phyloP scores from a whole-genome alignment of 2,113 vertebrate genomes.

The Casuarius casuarius region DNA sequence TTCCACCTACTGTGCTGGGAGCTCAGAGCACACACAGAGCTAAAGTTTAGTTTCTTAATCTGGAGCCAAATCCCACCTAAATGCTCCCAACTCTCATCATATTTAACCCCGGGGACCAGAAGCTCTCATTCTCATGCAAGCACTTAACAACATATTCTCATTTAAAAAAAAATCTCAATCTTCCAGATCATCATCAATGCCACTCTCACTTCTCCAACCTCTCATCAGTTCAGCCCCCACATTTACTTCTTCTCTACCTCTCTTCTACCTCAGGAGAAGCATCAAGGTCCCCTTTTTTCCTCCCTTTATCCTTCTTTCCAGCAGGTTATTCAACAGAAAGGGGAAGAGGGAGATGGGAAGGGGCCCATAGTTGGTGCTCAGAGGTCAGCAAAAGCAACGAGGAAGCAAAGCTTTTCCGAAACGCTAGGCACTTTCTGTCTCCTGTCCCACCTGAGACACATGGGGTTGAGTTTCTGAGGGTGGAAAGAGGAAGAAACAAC shows the following conservation, averaged over 20 bases:
- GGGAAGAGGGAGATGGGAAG: neutral
- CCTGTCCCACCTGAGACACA: neutral
- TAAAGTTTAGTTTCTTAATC: neutral
- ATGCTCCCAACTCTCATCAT: neutral
- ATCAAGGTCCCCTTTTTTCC: neutral
- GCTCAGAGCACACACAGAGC: neutral
- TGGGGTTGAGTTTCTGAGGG: neutral
- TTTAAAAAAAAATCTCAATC: neutral
- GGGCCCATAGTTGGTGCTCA: rapidly evolving
- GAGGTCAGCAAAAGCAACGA: neutral
- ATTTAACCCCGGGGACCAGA: neutral
- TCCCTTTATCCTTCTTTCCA: neutral
- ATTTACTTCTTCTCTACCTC: neutral
- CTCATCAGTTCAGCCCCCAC: neutral
- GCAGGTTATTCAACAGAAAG: neutral
- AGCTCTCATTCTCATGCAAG: neutral
- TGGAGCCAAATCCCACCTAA: neutral
- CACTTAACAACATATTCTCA: neutral
- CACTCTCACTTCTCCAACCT: neutral
- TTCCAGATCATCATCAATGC: neutral
- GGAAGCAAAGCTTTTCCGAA: neutral
- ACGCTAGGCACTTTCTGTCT: neutral
- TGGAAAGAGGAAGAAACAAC: neutral
- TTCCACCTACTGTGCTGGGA: neutral
- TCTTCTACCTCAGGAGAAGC: neutral